Percentiles rank a stretch among this genome's conserved stretches.
Evolutionary conservation across 2,797 vertebrate species (phyloP).

Genomic region (Trachurus trachurus): DNA sequence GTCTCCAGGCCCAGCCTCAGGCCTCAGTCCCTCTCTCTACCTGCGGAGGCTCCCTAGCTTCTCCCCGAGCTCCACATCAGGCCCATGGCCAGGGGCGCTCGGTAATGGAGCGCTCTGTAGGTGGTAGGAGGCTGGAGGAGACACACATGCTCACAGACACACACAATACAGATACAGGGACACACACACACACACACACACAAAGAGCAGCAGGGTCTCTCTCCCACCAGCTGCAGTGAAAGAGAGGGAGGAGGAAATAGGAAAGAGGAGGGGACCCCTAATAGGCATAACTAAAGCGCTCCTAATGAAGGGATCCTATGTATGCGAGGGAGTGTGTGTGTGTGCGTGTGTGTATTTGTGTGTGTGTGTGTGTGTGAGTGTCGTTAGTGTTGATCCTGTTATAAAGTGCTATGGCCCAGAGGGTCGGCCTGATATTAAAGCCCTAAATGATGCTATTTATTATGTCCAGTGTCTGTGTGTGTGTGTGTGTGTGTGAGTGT

Average conservation of each 20-base stretch:
- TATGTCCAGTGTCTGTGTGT: constrained; percentile 78
- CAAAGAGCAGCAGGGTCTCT: constrained; percentile 80
- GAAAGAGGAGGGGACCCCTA: constrained; percentile 83
- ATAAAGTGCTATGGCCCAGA: constrained; percentile 86
- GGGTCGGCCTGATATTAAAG: constrained; percentile 88
- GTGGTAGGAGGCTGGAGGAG: constrained; percentile 79
- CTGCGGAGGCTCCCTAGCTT: constrained; percentile 84
- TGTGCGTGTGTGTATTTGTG: constrained; percentile 45
- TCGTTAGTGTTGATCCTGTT: constrained; percentile 84
- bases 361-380: constrained; percentile 52
- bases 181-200: constrained; percentile 55
- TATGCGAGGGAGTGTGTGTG: constrained; percentile 51
- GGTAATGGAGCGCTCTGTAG: constrained; percentile 86
- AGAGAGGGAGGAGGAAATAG: constrained; percentile 83
- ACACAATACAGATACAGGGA: constrained; percentile 68
- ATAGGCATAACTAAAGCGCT: constrained; percentile 86
- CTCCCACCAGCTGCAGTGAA: constrained; percentile 87
- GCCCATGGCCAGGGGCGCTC: constrained; percentile 85
- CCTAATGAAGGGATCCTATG: constrained; percentile 77
- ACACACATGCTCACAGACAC: constrained; percentile 63
- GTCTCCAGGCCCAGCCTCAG: constrained; percentile 77
- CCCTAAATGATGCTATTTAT: constrained; percentile 91
- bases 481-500: constrained; percentile 62
- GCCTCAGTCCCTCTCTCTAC: constrained; percentile 78
- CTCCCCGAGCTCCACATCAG: constrained; percentile 77